Percentiles rank a stretch among this genome's conserved stretches.
These are phyloP conservation scores for Tiliacea citrago DNA, from an alignment of 2,888 invertebrate species.

Conservation along the genomic window DNA sequence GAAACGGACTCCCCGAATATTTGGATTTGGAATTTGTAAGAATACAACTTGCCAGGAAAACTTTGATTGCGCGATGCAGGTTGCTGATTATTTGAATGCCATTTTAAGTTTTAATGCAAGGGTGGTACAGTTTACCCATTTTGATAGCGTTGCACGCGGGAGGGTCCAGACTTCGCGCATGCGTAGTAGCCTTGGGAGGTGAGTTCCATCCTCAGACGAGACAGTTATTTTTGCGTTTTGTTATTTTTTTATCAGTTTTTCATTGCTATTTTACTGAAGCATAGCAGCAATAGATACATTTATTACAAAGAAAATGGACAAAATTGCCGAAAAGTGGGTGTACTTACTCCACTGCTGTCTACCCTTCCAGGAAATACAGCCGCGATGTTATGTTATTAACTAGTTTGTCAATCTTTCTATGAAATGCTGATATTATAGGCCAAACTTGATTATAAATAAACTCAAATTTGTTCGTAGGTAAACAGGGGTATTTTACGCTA, in stretches of 20 bases:
- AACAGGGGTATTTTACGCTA: no score
- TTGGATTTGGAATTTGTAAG: neutral
- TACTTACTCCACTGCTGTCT: neutral
- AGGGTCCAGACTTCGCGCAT: conserved; percentile 9
- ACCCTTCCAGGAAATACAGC: neutral
- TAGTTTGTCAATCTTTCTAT: no score
- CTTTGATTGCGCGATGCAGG: conserved; percentile 16
- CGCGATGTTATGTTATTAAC: neutral
- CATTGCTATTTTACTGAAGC: no score
- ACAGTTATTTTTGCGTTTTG: conserved; percentile 12
- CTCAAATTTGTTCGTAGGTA: no score
- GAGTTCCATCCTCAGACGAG: conserved; percentile 12
- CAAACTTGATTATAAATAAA: no score
- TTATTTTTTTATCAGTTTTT: neutral
- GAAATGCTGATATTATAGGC: no score
- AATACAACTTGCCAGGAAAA: neutral
- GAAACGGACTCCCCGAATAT: conserved; percentile 35
- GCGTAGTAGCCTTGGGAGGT: neutral
- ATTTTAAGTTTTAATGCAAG: conserved; percentile 17
- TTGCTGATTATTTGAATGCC: neutral
- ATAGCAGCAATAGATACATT: neutral
- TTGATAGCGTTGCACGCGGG: neutral
- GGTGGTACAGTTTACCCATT: conserved; percentile 3
- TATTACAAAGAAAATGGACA: neutral
- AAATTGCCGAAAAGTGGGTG: neutral